Conservation (phyloP, 2,888 invertebrate species). For the Ctenicera cuprea region DNA sequence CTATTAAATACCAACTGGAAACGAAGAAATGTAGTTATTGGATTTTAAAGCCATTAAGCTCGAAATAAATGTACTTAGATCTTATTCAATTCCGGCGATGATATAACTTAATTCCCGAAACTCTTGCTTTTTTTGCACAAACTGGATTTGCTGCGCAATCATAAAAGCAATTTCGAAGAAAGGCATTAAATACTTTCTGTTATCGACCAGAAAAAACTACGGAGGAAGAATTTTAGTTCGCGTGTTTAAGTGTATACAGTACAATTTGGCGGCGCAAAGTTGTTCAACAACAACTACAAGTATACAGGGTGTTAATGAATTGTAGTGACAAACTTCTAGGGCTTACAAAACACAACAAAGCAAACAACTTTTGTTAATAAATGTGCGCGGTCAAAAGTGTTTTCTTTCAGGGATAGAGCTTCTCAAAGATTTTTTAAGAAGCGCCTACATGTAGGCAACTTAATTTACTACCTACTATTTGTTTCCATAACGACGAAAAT, state of each 20-base stretch:
- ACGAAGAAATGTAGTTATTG: constrained; percentile 48
- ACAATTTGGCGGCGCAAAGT: not conserved
- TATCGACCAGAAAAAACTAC: constrained; percentile 15
- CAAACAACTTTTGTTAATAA: too few species aligned
- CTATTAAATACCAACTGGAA: constrained; percentile 60
- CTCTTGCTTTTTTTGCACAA: constrained; percentile 32
- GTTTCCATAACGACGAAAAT: too few species aligned
- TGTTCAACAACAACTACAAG: too few species aligned
- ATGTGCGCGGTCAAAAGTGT: too few species aligned
- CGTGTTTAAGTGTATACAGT: not conserved
- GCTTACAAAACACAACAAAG: too few species aligned
- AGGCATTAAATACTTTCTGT: constrained; percentile 33
- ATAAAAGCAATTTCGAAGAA: constrained; percentile 42
- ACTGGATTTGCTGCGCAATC: constrained; percentile 39
- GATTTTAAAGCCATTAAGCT: constrained; percentile 45
- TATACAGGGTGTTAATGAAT: too few species aligned
- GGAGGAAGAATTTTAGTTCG: constrained; percentile 14
- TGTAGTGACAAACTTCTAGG: too few species aligned
- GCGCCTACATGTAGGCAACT: too few species aligned
- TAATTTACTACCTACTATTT: too few species aligned
- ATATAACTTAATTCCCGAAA: constrained; percentile 44
- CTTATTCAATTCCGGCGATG: constrained; percentile 48
- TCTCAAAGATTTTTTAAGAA: too few species aligned
- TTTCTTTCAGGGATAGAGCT: too few species aligned
- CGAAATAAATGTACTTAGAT: constrained; percentile 48